Conservation (phyloP, 2,797 vertebrate species). For the Falco columbarius region DNA sequence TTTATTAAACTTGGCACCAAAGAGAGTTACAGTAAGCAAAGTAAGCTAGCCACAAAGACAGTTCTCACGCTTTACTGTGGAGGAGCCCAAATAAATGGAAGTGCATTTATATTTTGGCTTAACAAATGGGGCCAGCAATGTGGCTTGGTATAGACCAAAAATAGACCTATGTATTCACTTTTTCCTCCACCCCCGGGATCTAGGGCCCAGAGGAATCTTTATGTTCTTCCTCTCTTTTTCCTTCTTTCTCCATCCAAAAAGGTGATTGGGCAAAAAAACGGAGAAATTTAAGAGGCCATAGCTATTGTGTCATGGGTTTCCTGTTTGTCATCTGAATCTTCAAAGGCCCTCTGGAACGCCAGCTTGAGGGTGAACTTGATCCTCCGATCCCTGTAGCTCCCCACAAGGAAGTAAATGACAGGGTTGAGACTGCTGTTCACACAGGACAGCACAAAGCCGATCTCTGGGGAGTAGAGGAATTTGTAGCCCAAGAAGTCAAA, state of each 20-base stretch:
- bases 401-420: conserved; percentile 78
- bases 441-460: conserved; percentile 37
- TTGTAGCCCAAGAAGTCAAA: neutral
- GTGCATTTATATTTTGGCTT: neutral
- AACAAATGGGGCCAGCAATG: neutral
- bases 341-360: conserved; percentile 64
- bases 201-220: neutral
- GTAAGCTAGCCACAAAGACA: neutral
- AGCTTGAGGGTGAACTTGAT: conserved; percentile 26
- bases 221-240: neutral
- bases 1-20: neutral
- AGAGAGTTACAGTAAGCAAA: neutral
- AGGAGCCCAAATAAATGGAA: neutral
- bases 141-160: neutral
- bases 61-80: neutral
- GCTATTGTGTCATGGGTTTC: conserved; percentile 9
- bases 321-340: conserved; percentile 50
- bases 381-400: conserved; percentile 63
- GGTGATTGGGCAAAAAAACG: neutral
- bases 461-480: neutral
- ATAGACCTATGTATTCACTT: neutral
- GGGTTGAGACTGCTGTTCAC: conserved; percentile 78
- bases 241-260: neutral
- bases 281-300: no score
- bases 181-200: neutral